Evolutionary conservation across 2,113 vertebrate genomes (phyloP), one percentile per base, ranked within the genome.

Genomic region (Australoheros scitulus): DNA sequence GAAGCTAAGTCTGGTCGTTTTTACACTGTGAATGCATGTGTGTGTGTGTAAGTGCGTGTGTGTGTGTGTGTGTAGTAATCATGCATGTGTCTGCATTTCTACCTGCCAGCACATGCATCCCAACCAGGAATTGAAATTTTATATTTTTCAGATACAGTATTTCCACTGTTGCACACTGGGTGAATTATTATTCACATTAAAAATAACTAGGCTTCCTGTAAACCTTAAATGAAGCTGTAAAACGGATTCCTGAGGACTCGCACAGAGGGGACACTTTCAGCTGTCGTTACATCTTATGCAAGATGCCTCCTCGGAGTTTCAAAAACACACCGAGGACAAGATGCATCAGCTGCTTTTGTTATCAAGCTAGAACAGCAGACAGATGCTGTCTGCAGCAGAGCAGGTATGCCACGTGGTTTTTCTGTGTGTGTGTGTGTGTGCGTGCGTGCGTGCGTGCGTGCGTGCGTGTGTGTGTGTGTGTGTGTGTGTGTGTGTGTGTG

Each of bases 131-230:
- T 6, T 82, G 60, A 84, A 87, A 84, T 80, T 70, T 76, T 50
- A 76, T 85, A 68, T 86, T 77, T 85, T 82, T 85, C 72, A 14
- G 41, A 82, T 93, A 89, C 92, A 92, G 59, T 88, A 77, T 91
- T 94, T 93, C 85, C 81, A 92, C 89, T 89, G 87, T 92, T 88
- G 83, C 61, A 47, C 77, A 87, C 79, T 29, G 80, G 87, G 90
- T 86, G 64, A 91, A 80, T 90, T 93, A 93, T 92, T 93, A 86
- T 92, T 88, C 83, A 34, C 87, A 89, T 93, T 82, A 88, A 92
- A 93, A 90, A 78, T 84, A 84, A 92, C 83, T 59, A 56, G 89
- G 64, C 59, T 90, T 92, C 82, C 87, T 91, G 89, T 93, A 91
- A 92, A 93, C 83, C 77, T 90, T 68, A 84, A 93, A 91, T 84